Conservation (phyloP, 2,797 vertebrate genomes). For the Protosalanx chinensis region DNA sequence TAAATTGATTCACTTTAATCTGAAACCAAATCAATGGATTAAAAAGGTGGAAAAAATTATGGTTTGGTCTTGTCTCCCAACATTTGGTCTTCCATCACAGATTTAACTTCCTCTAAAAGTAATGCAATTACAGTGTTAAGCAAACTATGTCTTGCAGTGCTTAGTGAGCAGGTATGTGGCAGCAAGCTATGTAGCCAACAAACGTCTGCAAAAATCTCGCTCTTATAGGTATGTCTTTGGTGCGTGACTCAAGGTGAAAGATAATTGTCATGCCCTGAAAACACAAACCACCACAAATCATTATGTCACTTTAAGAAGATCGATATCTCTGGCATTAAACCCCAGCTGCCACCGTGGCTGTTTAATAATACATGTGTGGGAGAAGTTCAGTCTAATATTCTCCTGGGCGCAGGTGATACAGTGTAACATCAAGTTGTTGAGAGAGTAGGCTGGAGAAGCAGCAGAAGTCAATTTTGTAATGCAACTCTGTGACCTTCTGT, state of each 20-base stretch:
- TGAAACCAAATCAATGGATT: too few species aligned
- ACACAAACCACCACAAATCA: conserved; percentile 38
- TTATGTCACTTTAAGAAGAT: conserved; percentile 40
- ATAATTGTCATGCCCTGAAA: neutral
- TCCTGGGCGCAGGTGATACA: neutral
- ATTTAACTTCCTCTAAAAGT: neutral
- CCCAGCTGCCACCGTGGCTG: neutral
- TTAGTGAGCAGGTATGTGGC: neutral
- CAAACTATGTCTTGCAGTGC: neutral
- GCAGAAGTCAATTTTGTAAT: neutral
- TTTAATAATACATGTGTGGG: neutral
- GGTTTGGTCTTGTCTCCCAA: neutral
- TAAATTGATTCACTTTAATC: too few species aligned
- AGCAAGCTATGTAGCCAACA: neutral
- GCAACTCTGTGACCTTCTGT: neutral
- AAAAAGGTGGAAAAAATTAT: too few species aligned
- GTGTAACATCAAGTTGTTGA: too few species aligned
- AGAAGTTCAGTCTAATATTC: neutral
- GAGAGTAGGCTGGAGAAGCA: too few species aligned
- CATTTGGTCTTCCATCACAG: neutral
- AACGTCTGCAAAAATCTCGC: neutral
- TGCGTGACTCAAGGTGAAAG: neutral
- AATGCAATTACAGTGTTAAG: neutral
- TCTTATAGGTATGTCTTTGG: neutral
- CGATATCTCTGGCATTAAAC: conserved; percentile 48